Evolutionary conservation across 2,888 invertebrate genomes (phyloP), one percentile per base, ranked within the genome.

Genomic region (Masnerella sp.): DNA sequence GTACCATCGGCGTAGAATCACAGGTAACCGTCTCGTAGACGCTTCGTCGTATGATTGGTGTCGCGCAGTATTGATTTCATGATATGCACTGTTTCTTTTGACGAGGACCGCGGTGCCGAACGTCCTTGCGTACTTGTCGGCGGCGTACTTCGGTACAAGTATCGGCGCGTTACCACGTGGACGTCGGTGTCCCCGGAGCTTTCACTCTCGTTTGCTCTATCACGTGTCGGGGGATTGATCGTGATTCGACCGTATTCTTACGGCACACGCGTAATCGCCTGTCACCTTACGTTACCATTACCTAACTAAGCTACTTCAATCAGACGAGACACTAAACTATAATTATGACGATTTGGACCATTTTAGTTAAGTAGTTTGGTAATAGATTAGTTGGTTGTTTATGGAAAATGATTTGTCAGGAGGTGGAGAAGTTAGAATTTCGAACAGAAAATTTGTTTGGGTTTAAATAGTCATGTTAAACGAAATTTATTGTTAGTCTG

Each of bases 81-180:
- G 47, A 49, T 70, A 70, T 40, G 5, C 42, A 49, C 42, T 56
- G 38, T 36, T 14, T 49, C 45, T 43, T 30, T 70, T 70, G 49
- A 49, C 20, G 49, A 62, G 56, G 42, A 20, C 5, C 70, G 36
- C 62, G 49, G 11, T n/a, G 5, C n/a, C 51, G 58, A 59, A 59
- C 68, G 68, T 68, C 59, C 68, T 68, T 68, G 68, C 28, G 51
- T 59, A 68, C 52, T 68, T 52, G 59, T 52, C 59, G 43, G 43
- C 43, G 45, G 51, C 43, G 59, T 20, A 68, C 68, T 68, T 59
- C 59, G 40, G 34, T 17, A 30, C 42, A 38, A 11, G 52, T n/a
- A 42, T 8, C 22, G n/a, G 32, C 32, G 15, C 36, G 12, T 28
- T 38, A 61, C 65, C 68, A 73, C 72, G 67, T 73, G 72, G 72